Conservation (phyloP, 1,140 invertebrate species). For the Branchinecta lynchi region DNA sequence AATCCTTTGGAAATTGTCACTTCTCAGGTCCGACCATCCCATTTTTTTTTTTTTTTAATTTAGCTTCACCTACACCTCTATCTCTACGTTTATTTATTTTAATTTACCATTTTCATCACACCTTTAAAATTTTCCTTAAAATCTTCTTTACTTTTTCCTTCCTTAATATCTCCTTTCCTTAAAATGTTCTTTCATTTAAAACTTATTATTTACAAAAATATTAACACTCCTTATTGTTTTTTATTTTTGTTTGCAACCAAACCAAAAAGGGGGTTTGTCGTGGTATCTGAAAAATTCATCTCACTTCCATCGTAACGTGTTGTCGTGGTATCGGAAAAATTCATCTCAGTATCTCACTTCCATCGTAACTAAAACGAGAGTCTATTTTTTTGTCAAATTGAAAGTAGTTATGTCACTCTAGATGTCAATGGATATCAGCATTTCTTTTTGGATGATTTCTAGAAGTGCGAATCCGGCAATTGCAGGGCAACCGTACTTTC, state of each 20-base stretch:
- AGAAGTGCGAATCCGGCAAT: no score
- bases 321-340: background rate
- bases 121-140: no score
- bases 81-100: background rate
- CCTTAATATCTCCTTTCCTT: no score
- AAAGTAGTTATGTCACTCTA: background rate
- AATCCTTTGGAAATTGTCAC: no score
- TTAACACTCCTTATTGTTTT: background rate
- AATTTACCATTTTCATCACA: background rate
- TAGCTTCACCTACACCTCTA: background rate
- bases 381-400: background rate
- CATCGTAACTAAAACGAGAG: background rate
- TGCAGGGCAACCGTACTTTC: no score
- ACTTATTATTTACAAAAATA: background rate
- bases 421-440: background rate
- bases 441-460: no score
- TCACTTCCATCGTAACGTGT: background rate
- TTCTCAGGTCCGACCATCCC: no score
- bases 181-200: background rate
- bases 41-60: background rate
- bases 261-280: background rate
- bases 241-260: background rate
- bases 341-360: background rate
- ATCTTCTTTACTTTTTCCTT: no score
- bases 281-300: background rate